phyloP scores from a whole-genome alignment of 2,888 invertebrate species.

The Sceliomorpha sp. region DNA sequence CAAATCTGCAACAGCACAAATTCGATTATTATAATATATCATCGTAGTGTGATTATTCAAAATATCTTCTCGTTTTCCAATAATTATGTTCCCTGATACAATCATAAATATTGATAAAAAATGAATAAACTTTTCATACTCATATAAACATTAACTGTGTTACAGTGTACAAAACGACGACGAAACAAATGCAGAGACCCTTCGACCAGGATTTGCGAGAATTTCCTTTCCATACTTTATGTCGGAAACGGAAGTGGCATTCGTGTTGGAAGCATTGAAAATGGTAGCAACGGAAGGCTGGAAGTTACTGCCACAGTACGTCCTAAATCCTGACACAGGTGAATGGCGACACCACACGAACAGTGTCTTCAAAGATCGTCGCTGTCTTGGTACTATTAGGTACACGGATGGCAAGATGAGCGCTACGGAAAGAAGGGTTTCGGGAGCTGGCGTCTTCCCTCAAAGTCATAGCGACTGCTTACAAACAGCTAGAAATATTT shows the following conservation, averaged over 20 bases:
- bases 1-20: too few relatives aligned
- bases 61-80: too few relatives aligned
- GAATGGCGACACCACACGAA: conserved; percentile 94
- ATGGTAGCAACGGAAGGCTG: conserved; percentile 94
- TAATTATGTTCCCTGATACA: too few relatives aligned
- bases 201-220: conserved; percentile 92
- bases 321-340: conserved; percentile 92
- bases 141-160: too few relatives aligned
- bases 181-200: conserved; percentile 84
- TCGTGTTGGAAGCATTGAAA: conserved; percentile 90
- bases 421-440: conserved; percentile 86
- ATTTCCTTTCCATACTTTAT: conserved; percentile 93
- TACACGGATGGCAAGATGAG: conserved; percentile 89
- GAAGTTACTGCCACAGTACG: conserved; percentile 93
- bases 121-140: too few relatives aligned
- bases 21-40: too few relatives aligned
- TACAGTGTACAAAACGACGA: conserved; percentile 63
- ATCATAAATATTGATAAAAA: too few relatives aligned
- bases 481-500: conserved; percentile 89
- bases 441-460: conserved; percentile 87
- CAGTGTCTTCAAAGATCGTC: conserved; percentile 89
- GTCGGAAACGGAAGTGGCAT: conserved; percentile 89
- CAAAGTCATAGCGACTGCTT: conserved; percentile 89
- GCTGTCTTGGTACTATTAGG: conserved; percentile 89
- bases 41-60: too few relatives aligned